A percentile compares a stretch with the other conserved stretches of the same genome.
Conservation (phyloP, 2,113 vertebrate species). For the Tursiops truncatus region DNA sequence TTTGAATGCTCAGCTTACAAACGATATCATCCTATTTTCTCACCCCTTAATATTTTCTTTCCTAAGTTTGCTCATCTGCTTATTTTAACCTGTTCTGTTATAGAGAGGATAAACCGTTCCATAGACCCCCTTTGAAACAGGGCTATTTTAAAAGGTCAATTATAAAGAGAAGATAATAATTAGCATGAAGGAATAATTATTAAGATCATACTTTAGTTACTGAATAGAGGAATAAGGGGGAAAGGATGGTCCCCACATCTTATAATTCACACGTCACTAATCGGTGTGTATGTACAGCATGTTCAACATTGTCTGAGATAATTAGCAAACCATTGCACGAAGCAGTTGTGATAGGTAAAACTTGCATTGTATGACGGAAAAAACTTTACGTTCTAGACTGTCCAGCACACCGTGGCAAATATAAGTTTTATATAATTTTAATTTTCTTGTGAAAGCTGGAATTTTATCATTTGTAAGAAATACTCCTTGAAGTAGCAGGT, state of each 20-base stretch:
- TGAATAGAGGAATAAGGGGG: not conserved
- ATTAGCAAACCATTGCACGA: fast-evolving
- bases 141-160: not conserved
- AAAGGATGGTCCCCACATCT: not conserved
- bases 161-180: not conserved
- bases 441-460: not conserved
- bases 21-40: not conserved
- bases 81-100: not conserved
- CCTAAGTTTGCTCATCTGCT: not conserved
- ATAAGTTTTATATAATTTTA: not conserved
- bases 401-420: not conserved
- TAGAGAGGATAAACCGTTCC: not conserved
- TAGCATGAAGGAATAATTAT: not conserved
- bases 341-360: not conserved
- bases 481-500: not conserved
- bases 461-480: not conserved
- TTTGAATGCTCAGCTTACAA: not conserved
- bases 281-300: not conserved
- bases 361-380: not conserved
- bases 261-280: fast-evolving
- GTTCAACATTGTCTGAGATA: not conserved
- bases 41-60: not conserved
- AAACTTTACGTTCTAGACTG: not conserved
- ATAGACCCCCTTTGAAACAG: not conserved
- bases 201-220: not conserved